phyloP scores from a whole-genome alignment of 2,113 vertebrate genomes.

The Brachypodius melanocephalos region DNA sequence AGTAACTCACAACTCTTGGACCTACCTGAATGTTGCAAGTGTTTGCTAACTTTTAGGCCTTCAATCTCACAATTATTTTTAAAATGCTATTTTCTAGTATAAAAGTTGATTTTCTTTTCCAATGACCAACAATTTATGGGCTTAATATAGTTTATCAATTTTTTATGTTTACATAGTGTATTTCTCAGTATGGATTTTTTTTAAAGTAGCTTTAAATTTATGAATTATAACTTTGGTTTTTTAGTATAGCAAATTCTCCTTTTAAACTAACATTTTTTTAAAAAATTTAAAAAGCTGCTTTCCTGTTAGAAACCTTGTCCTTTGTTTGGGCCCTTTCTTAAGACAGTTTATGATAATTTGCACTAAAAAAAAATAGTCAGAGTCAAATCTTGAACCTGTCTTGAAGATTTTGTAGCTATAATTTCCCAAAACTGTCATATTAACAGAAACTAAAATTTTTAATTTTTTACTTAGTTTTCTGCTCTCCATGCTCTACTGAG shows the following conservation, averaged over 20 bases:
- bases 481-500: not conserved
- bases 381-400: not conserved
- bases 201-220: not conserved
- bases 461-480: not conserved
- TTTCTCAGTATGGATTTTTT: not conserved
- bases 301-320: not conserved
- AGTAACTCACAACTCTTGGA: not conserved
- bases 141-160: not conserved
- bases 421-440: not conserved
- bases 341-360: not conserved
- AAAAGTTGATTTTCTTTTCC: not conserved
- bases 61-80: not conserved
- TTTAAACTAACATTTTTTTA: not conserved
- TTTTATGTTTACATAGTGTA: not conserved
- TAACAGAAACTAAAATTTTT: not conserved
- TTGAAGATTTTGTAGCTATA: not conserved
- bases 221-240: not conserved
- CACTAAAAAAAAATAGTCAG: not conserved
- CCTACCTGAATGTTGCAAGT: not conserved
- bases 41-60: not conserved
- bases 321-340: not conserved
- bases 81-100: not conserved
- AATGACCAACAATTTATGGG: not conserved
- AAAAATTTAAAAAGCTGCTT: rapidly evolving
- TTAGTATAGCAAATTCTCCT: not conserved